Percentiles rank a stretch among this genome's conserved stretches.
Conservation (phyloP, 2,888 invertebrate species). For the Apotomis capreana region DNA sequence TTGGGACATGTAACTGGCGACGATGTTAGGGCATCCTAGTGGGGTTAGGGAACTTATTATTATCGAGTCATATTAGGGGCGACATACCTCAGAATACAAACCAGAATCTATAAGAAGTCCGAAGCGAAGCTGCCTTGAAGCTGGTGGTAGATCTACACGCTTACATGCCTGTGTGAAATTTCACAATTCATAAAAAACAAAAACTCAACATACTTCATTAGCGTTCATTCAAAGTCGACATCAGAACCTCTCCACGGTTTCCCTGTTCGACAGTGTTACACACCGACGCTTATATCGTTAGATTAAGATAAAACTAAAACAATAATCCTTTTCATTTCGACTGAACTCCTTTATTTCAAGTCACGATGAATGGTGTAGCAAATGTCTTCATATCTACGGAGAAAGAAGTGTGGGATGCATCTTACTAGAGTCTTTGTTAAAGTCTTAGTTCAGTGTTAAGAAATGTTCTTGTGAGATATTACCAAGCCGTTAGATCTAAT, state of each 20-base stretch:
- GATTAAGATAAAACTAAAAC: constrained; percentile 83
- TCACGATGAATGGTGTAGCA: constrained; percentile 65
- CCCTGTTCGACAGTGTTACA: constrained; percentile 55
- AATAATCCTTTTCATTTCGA: constrained; percentile 81
- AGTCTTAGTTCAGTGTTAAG: constrained; percentile 49
- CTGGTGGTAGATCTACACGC: too few species aligned
- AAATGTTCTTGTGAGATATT: constrained; percentile 56
- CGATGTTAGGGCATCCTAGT: too few species aligned
- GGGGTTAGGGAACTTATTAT: too few species aligned
- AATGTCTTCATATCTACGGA: constrained; percentile 68
- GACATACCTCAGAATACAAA: too few species aligned
- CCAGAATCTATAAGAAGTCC: too few species aligned
- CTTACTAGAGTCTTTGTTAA: constrained; percentile 57
- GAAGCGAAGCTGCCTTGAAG: too few species aligned
- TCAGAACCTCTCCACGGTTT: constrained; percentile 52
- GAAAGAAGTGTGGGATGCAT: constrained; percentile 70
- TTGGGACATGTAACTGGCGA: too few species aligned
- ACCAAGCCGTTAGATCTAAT: constrained; percentile 53
- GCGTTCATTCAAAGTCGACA: too few species aligned
- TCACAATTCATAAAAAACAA: too few species aligned
- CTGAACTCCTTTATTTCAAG: constrained; percentile 74
- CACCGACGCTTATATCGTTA: constrained; percentile 72
- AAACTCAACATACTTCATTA: too few species aligned
- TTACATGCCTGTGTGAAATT: too few species aligned
- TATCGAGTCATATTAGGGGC: too few species aligned